Base-by-base conservation (phyloP, 2,113 vertebrate genomes). In the Sprattus sprattus region DNA sequence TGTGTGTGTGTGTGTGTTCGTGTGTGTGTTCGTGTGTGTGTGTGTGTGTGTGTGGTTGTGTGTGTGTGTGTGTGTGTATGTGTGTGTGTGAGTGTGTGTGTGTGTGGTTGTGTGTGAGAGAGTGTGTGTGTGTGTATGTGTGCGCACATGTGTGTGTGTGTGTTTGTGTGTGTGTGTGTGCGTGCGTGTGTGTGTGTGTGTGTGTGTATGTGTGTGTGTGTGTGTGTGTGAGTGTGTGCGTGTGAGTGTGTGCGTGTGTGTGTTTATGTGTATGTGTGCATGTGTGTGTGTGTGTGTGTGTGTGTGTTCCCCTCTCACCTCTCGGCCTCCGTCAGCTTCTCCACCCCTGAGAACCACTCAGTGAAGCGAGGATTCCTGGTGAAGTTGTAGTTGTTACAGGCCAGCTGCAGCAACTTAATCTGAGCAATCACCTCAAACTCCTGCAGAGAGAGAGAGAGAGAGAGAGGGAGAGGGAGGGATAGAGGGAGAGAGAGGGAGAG, bases 351-450 rank as follows among this genome's bases (percentile, higher is more conserved):
- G 90, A 98, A 98, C 98, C 98, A 99, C 86, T 96, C 95, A 28
- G 94, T 91, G 0, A 99, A 99, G 81, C 91, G 95, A 6, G 92
- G 91, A 49, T 97, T 96, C 2, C 95, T 96, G 0, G 92, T 94
- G 85, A 99, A 98, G 89, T 96, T 99, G 93, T 99, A 99, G 92
- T 97, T 99, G 91, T 99, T 99, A 89, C 97, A 99, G 71, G 98
- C 98, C 0, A 98, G 94, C 95, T 99, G 98, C 1, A 99, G 96
- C 89, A 99, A 93, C 88, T 99, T 99, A 92, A 99, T 99, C 94
- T 99, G 98, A 1, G 98, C 98, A 0, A 99, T 99, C 85, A 99
- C 97, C 90, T 99, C 98, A 0, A 99, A 99, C 83, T 99, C 98
- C 98, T 99, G 92, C 11, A 81, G 47, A 82, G 6, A 9, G 0